Percentiles rank a stretch among this genome's conserved stretches.
Conservation (phyloP, 2,888 invertebrate genomes). For the Phlogophora meticulosa region DNA sequence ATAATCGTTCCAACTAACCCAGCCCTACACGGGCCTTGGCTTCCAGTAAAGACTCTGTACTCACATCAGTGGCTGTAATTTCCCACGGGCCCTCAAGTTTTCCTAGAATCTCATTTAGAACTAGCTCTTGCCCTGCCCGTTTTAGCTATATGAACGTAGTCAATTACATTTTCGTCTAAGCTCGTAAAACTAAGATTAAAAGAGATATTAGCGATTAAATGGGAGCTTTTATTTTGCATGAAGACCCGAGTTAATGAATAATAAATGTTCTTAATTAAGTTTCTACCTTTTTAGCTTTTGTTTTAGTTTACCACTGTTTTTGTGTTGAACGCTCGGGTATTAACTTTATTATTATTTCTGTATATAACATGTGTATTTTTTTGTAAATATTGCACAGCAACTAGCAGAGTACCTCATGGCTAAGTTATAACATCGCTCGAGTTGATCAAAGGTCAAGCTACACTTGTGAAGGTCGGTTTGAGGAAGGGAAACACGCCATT, state of each 20-base stretch:
- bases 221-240: constrained; percentile 37
- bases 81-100: constrained; percentile 54
- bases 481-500: too few relatives aligned
- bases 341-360: too few relatives aligned
- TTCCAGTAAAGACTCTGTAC: constrained; percentile 28
- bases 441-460: too few relatives aligned
- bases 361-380: too few relatives aligned
- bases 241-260: constrained; percentile 22
- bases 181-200: constrained; percentile 54
- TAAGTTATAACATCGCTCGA: too few relatives aligned
- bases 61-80: constrained; percentile 49
- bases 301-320: constrained; percentile 5
- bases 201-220: constrained; percentile 46
- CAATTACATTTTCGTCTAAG: constrained; percentile 49
- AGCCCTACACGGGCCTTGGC: constrained; percentile 12
- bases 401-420: too few relatives aligned
- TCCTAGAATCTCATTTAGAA: constrained; percentile 62
- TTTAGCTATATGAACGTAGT: constrained; percentile 33
- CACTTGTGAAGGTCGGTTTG: too few relatives aligned
- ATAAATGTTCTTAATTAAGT: constrained; percentile 21
- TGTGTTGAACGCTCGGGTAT: too few relatives aligned
- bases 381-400: too few relatives aligned
- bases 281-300: constrained; percentile 21
- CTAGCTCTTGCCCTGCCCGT: constrained; percentile 30
- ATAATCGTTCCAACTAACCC: constrained; percentile 1